Evolutionary conservation across 2,113 vertebrate species (phyloP), one percentile per base, ranked within the genome.

Genomic region (Gadus macrocephalus): DNA sequence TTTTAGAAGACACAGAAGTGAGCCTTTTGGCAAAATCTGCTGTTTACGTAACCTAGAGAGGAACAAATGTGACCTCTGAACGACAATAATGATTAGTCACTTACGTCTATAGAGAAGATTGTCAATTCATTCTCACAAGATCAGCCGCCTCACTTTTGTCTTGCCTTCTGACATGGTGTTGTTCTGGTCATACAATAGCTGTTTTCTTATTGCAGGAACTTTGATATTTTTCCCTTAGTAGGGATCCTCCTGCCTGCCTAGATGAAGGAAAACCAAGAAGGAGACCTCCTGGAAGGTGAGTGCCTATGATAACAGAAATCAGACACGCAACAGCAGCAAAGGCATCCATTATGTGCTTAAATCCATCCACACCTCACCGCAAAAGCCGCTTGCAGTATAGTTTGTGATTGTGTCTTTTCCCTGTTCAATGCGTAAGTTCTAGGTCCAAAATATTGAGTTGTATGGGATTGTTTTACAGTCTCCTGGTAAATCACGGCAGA

Each of bases 261-360:
- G 73, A 92, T 92, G 91, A 89, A 78, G 77, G 65, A 84, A 5
- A 64, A 80, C 56, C 82, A 73, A 70, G 83, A 90, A 1, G 78
- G 78, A 68, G 89, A 89, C 76, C 71, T 84, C 78, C 69, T 86
- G 17, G 86, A 91, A 88, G 91, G 91, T 91, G 85, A 74, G 53
- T 0, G 22, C 69, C 66, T 66, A 71, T 64, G 20, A 81, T 63
- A 78, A 77, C 73, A 77, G 64, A 86, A 81, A 83, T 66, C 53
- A 63, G 62, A 83, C 16, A 17, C 8, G 42, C 42, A 27, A 27
- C 62, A 28, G 15, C 59, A 67, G 42, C 42, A 27, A 27, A 67
- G 31, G 15, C 59, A 67, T 17, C 11, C 71, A 4, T 14, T n/a
- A 63, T 8, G 64, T 25, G 20, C 0, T 53, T 7, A 20, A 53